Conservation (phyloP, 1,140 invertebrate genomes). For the Achatina immaculata region DNA sequence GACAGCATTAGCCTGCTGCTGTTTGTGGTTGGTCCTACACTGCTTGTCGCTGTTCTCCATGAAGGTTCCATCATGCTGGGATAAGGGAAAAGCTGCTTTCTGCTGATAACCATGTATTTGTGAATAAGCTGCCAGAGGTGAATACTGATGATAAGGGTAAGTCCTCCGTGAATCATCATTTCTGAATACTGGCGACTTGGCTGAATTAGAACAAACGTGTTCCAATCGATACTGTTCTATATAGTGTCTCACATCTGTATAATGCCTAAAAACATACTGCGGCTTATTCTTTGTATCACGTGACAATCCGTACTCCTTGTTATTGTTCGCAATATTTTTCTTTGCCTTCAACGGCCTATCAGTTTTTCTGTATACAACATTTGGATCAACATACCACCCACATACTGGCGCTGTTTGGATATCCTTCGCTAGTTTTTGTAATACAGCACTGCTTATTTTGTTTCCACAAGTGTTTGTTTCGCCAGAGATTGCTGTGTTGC, state of each 20-base stretch:
- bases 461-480: not conserved
- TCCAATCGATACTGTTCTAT: conserved; percentile 64
- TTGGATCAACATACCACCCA: conserved; percentile 52
- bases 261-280: conserved; percentile 60
- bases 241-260: conserved; percentile 53
- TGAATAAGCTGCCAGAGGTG: not conserved
- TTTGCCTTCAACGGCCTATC: conserved; percentile 4
- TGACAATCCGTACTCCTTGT: not conserved
- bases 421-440: not conserved
- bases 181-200: conserved; percentile 23
- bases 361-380: conserved; percentile 16
- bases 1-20: not conserved
- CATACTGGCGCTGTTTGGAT: not conserved
- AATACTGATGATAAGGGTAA: conserved; percentile 29
- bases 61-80: not conserved
- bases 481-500: not conserved
- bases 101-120: not conserved
- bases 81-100: not conserved
- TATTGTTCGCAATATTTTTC: not conserved
- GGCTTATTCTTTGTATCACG: not conserved
- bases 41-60: not conserved
- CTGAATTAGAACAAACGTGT: conserved; percentile 48
- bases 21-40: not conserved
- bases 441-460: not conserved
- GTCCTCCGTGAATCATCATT: conserved; percentile 34